Base-by-base conservation (phyloP, 2,797 vertebrate species). In the Clangula hyemalis region DNA sequence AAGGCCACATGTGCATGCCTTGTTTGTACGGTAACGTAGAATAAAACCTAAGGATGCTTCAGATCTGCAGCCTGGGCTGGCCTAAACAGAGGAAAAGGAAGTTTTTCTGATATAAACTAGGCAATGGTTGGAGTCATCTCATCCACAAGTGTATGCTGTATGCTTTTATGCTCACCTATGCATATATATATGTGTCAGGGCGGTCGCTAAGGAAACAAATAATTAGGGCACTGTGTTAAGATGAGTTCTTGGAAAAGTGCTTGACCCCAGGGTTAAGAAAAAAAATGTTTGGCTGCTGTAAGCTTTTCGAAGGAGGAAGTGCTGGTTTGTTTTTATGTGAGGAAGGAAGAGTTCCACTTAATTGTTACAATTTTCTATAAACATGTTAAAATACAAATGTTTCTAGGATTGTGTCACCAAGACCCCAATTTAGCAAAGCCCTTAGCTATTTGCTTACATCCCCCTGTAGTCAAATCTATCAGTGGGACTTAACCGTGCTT, bases 351-450 rank as follows among this genome's bases (percentile, higher is more conserved):
- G 88, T 86, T 95, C 86, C 81, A 85, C 66, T 95, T 96, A 96
- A 96, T 96, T 96, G 92, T 92, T 93, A 39, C 62, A 95, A 94
- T 96, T 96, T 92, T 91, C 89, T 95, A 73, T 94, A 96, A 97
- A 97, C 93, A 95, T 78, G 70, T 75, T 95, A 95, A 96, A 95
- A 95, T 94, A 93, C 82, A 95, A 96, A 95, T 92, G 95, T 95
- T 96, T 95, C 95, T 87, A 90, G 89, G 92, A 91, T 92, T 95
- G 92, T 96, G 89, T 95, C 95, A 92, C 90, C 36, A 75, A 92
- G 79, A 77, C 84, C 49, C 43, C 73, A 77, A 38, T 94, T 96
- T 92, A 95, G 87, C 90, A 92, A 90, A 96, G 93, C 92, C 87
- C 57, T 93, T 53, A 85, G 90, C 93, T 91, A 81, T 95, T 94